Evolutionary conservation across 2,797 vertebrate species (phyloP), one percentile per base, ranked within the genome.

Genomic region (Holocentrus rufus): DNA sequence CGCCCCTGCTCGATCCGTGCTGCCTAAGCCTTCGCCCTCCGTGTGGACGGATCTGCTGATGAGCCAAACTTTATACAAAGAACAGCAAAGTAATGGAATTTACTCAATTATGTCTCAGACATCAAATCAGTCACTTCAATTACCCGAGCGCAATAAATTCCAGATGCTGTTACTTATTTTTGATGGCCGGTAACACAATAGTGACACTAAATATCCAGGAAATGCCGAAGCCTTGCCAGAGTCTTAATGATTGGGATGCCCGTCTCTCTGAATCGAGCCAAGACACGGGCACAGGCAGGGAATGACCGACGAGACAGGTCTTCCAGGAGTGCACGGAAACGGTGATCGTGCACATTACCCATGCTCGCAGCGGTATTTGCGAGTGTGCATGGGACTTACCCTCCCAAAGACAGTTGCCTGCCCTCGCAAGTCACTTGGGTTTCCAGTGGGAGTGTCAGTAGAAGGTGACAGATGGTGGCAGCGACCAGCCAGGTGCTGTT

Each of bases 391-490:
- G 59, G 69, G 44, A 18, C 62, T 61, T 47, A 50, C 54, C 63
- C 71, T 72, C 63, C 76, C 36, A 47, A 65, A 76, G 49, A 75
- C 65, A 58, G 56, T 46, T 56, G 58, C 80, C 61, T 80, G 72
- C 70, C 78, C 77, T 69, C 76, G 68, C 71, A 62, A 74, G 62
- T 71, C 70, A 55, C 81, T 71, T 80, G 65, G 82, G 76, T 73
- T 77, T 83, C 62, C 69, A 69, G 39, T 34, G 72, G 81, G 74
- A 69, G 71, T 69, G 75, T 78, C 63, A 46, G 76, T 64, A 76
- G 71, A 80, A 76, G 80, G 81, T 78, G 89, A 89, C 90, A 91
- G 90, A 90, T 90, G 90, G 88, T 69, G 49, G 82, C 65, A 65
- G 80, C 78, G 76, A n/a, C n/a, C 50, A 74, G 88, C 74, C 79